Conservation (phyloP, 2,113 vertebrate genomes). For the Felis chaus region DNA sequence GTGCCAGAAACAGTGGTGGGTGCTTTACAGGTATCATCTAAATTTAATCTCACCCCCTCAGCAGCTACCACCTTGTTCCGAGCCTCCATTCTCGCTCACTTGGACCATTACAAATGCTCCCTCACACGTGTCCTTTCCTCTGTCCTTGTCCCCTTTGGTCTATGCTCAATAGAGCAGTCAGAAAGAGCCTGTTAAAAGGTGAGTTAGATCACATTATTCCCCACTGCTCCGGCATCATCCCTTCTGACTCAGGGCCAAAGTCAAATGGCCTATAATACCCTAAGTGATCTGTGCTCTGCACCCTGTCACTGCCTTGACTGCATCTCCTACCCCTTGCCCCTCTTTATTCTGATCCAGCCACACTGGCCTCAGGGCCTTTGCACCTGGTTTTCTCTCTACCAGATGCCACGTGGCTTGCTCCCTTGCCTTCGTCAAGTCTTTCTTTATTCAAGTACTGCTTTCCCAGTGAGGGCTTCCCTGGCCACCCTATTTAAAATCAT, state of each 20-base stretch:
- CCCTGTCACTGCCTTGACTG: background rate
- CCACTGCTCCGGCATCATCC: background rate
- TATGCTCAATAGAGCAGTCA: background rate
- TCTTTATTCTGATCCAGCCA: background rate
- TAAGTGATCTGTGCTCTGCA: accelerated
- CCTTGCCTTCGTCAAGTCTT: background rate
- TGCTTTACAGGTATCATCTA: background rate
- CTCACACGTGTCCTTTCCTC: background rate
- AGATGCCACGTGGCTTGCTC: background rate
- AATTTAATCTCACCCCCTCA: background rate
- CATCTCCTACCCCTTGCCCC: background rate
- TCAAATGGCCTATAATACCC: background rate
- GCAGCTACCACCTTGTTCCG: background rate
- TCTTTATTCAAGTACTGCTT: background rate
- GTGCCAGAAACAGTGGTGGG: background rate
- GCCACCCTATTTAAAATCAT: background rate
- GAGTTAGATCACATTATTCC: background rate
- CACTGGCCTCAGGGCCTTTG: background rate
- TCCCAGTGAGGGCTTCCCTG: background rate
- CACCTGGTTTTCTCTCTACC: background rate
- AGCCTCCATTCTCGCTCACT: background rate
- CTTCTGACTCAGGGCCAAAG: background rate
- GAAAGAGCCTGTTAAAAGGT: background rate
- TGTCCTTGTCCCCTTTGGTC: background rate
- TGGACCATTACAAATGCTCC: background rate